Base-by-base conservation (phyloP, 2,888 invertebrate genomes). In the Drosophila multiciliata region DNA sequence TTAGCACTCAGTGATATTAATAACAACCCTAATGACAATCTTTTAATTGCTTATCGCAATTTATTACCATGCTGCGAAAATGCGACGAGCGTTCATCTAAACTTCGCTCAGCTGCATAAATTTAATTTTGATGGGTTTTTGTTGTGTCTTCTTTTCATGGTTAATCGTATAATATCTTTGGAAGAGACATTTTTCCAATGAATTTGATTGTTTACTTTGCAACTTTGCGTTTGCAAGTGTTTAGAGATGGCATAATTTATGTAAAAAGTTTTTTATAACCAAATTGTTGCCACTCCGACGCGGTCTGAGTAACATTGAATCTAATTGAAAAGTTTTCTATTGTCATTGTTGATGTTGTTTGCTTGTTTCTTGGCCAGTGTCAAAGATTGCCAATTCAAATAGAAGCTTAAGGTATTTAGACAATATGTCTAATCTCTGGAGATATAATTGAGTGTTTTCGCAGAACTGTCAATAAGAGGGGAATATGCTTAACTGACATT, bases 211-310 rank as follows among this genome's bases (percentile, higher is more conserved):
- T 87, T 76, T 87, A 73, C 87, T 68, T 64, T 42, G 54, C 40
- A 84, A 75, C 66, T 83, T 80, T 78, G 33, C 55, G 59, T 65
- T 60, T 63, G 70, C 71, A 75, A 80, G 75, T 75, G 74, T 75
- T 80, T 66, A 66, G 64, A 73, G 73, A 86, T 61, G 81, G 78
- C 76, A 89, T 84, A 84, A 86, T 78, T 84, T 80, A 84, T 84
- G 83, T 66, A 87, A 81, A 84, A 84, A 84, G 78, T 89, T 84
- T 62, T 63, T 42, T 68, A 61, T 63, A 66, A 66, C 67, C 83
- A 58, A 87, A 83, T 76, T 83, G 82, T 87, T 82, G 73, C 58
- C 71, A 72, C 38, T 50, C 23, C 20, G 4, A 11, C 33, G 33
- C 42, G 38, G 32, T 17, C 45, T 17, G 54, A 23, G 49, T 42